A percentile compares a stretch with the other conserved stretches of the same genome.
These are phyloP conservation scores for Philopotamus ludificatus DNA, from an alignment of 1,140 invertebrate genomes.

Conservation along the genomic window DNA sequence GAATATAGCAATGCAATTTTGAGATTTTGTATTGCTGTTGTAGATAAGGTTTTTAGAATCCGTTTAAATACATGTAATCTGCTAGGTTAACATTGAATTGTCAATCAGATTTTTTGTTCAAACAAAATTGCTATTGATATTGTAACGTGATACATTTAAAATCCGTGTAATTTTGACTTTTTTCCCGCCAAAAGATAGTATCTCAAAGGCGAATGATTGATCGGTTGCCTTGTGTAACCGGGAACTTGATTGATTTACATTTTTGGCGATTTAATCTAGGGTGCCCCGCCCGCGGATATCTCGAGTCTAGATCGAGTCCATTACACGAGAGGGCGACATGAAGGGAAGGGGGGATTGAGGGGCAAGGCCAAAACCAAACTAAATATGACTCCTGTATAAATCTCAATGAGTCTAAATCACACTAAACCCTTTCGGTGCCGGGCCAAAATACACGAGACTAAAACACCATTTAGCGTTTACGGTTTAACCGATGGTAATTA, in stretches of 20 bases:
- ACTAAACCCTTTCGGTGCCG: slow-evolving; percentile 37
- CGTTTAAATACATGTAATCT: no score
- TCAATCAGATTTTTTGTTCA: no score
- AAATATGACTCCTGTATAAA: slow-evolving; percentile 38
- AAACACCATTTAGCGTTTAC: slow-evolving; percentile 42
- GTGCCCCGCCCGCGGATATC: not conserved
- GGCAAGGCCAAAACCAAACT: slow-evolving; percentile 6
- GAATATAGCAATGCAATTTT: no score
- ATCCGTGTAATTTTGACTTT: no score
- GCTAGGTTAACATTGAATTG: no score
- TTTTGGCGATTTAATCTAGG: not conserved
- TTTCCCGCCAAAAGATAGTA: not conserved
- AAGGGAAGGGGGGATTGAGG: no score
- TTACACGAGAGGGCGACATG: no score
- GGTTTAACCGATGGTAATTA: slow-evolving; percentile 42
- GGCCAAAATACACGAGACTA: slow-evolving; percentile 41
- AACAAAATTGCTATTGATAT: no score
- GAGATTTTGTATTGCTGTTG: no score
- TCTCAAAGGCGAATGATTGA: not conserved
- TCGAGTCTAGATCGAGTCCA: not conserved
- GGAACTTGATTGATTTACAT: slow-evolving; percentile 7
- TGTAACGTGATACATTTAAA: no score
- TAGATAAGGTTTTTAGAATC: no score
- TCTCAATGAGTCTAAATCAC: slow-evolving; percentile 42
- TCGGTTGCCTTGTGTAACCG: not conserved